Base-by-base conservation (phyloP, 2,113 vertebrate species). In the Pandion haliaetus region DNA sequence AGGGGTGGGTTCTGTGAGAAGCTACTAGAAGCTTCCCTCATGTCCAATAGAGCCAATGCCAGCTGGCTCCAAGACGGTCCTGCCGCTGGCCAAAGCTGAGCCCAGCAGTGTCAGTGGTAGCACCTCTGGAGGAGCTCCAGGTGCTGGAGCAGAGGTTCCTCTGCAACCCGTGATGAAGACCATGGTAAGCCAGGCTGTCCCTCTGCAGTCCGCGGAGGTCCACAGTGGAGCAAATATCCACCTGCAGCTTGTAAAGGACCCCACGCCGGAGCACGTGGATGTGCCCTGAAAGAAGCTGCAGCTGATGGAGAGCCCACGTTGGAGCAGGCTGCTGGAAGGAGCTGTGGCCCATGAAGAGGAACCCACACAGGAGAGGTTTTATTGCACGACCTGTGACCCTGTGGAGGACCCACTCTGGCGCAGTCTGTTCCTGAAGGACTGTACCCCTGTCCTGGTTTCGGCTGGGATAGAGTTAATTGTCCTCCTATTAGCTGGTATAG, bases 1-100 rank as follows among this genome's bases (percentile, higher is more conserved):
- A 55, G 16, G 29, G 25, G 8, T 57, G 25, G 16, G 23, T 79
- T 70, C 47, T 88, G 18, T 23, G 34, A 47, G 28, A 47, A 62
- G 25, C 47, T 38, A 14, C 9, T 28, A 26, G 31, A 47, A 49
- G 59, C 25, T 88, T 34, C 7, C 7, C 10, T 10, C 5, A 10
- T 25, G 14, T 40, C 38, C 3, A 6, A 55, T 10, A 47, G 16
- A 36, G 13, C 4, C 23, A 57, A 34, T 26, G 19, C 17, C 59
- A 65, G 49, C 8, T 10, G 4, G 19, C 12, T 67, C 19, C 52
- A 77, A 34, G n/a, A 29, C 2, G 0, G 9, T 24, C 25, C 12
- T 0, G 2, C 16, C 0, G 0, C 17, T 21, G 9, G 14, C 29
- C 21, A 73, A 73, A 31, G 8, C 55, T 4, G 18, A 57, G 14